phyloP scores from a whole-genome alignment of 2,113 vertebrate genomes.

The human (Homo sapiens) region GRCh38 chr1:232980001-232980500 shows the following conservation, averaged over 20 bases:
- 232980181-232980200: not conserved
- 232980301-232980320: not conserved
- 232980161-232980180: no score
- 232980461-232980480: not conserved
- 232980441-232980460: not conserved
- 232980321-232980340: not conserved
- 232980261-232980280: rapidly evolving
- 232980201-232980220: rapidly evolving
- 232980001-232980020: rapidly evolving
- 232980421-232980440: not conserved
- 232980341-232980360: not conserved
- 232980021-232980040: not conserved
- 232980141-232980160: not conserved
- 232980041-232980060: not conserved
- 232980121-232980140: not conserved
- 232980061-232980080: not conserved
- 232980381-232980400: rapidly evolving
- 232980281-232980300: not conserved
- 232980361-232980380: not conserved
- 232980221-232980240: rapidly evolving
- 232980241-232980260: not conserved
- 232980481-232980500: not conserved
- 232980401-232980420: not conserved
- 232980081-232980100: not conserved
- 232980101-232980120: not conserved